Base-by-base conservation (phyloP, 2,797 vertebrate genomes). In the Nannoperca obscura region DNA sequence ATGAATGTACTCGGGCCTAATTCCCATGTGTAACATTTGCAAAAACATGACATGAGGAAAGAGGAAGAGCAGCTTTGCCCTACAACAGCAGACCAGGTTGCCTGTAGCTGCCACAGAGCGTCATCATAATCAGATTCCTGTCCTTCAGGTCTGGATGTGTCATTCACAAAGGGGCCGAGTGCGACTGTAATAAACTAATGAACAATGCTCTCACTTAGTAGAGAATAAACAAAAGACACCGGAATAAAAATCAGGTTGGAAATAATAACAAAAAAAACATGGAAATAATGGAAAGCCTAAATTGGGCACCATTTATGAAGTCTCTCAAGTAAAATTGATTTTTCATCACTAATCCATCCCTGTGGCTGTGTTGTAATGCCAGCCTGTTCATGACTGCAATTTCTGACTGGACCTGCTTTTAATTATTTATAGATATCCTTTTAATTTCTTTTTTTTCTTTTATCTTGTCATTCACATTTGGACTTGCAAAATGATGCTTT, bases 21-120 rank as follows among this genome's bases (percentile, higher is more conserved):
- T 83, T 92, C 93, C 93, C 87, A 69, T 78, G 92, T 81, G 89
- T 86, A 94, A 93, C 86, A 88, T 94, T 91, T 92, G 73, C 76
- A 91, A 88, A 93, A 93, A 88, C 81, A 92, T 61, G 84, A 88
- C 91, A 94, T 88, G 82, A 89, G 80, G 76, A 81, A 84, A 71
- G 88, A 84, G 88, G 86, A 87, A 85, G 83, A 85, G 82, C 81
- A 70, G 85, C 79, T 87, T 89, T 86, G 83, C 86, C 89, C 92
- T 88, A 84, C 89, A 92, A 85, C 87, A 75, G 86, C 83, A 74
- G 90, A 88, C 57, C 86, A 63, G 90, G 92, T 92, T 81, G 74
- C 71, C 62, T 68, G 75, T 8, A 76, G 55, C 85, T 80, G 75
- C 82, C 72, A 74, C 72, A 58, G 78, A 86, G 86, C 61, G 15